Evolutionary conservation across 2,888 invertebrate species (phyloP).

Genomic region (Xestia rhomboidea): DNA sequence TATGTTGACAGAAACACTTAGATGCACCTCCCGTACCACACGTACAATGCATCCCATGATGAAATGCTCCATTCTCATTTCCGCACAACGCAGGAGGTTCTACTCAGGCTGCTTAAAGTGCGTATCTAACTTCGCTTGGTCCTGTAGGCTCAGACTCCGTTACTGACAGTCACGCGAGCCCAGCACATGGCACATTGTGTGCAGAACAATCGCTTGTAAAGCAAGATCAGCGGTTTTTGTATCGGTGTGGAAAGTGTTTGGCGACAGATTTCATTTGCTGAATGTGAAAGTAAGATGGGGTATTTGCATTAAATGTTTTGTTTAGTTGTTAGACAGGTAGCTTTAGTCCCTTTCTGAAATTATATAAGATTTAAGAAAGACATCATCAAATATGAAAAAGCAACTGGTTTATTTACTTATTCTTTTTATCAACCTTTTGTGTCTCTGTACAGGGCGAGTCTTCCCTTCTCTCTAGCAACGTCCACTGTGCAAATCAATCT

Average conservation of each 20-base stretch:
- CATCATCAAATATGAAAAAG: not conserved
- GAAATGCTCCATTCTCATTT: slow-evolving; percentile 5
- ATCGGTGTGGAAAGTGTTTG: slow-evolving; percentile 48
- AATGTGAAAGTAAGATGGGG: slow-evolving; percentile 40
- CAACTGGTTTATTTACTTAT: not conserved
- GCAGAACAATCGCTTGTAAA: slow-evolving; percentile 56
- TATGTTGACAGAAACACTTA: not conserved
- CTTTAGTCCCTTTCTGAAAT: not conserved
- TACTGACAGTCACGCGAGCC: slow-evolving; percentile 40
- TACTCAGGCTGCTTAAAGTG: slow-evolving; percentile 14
- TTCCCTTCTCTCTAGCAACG: not conserved
- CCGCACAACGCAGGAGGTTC: slow-evolving; percentile 2
- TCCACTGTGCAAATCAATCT: not conserved
- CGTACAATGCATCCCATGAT: not conserved
- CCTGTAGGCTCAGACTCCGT: slow-evolving; percentile 38
- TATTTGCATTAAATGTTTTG: not conserved
- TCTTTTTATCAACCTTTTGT: not conserved
- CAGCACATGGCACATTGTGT: slow-evolving; percentile 49
- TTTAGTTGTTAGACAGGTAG: not conserved
- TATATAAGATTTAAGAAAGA: not conserved
- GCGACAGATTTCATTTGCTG: slow-evolving; percentile 35
- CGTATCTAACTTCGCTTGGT: slow-evolving; percentile 20
- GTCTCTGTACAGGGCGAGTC: not conserved
- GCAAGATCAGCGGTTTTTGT: slow-evolving; percentile 33
- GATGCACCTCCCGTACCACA: not conserved